Conservation (phyloP, 64 coral and sea anemone genomes). For the Porites australiensis region DNA sequence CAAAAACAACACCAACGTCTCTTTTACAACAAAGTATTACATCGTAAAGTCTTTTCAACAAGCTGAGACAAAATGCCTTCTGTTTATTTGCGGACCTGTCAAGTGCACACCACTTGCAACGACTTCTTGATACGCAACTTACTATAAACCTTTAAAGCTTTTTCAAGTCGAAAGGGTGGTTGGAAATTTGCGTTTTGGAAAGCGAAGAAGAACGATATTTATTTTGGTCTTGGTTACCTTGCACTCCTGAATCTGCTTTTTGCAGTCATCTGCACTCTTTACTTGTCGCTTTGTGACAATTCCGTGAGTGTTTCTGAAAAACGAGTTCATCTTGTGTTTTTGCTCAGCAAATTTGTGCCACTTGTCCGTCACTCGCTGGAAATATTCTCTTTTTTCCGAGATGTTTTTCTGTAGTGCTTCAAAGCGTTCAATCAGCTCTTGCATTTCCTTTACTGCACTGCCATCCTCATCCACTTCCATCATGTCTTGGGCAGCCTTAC, state of each 20-base stretch:
- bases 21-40: no score
- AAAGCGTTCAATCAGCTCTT: conserved; percentile 84
- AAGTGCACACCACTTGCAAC: no score
- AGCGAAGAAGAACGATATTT: no score
- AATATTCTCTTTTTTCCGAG: conserved; percentile 78
- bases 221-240: conserved; percentile 37
- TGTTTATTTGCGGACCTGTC: no score
- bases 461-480: conserved; percentile 83
- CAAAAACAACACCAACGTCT: background rate
- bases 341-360: conserved; percentile 87
- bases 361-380: conserved; percentile 75
- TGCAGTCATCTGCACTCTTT: conserved; percentile 80
- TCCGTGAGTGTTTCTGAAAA: conserved; percentile 87
- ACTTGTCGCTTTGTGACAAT: conserved; percentile 76
- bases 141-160: no score
- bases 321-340: conserved; percentile 91
- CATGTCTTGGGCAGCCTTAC: conserved; percentile 86
- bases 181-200: background rate
- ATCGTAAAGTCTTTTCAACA: no score
- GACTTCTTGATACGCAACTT: no score
- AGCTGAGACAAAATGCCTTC: no score
- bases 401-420: conserved; percentile 86
- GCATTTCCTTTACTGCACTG: conserved; percentile 76
- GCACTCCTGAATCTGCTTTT: conserved; percentile 89
- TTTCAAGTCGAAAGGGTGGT: no score